Base-by-base conservation (phyloP, 2,113 vertebrate species). In the Prionailurus viverrinus region DNA sequence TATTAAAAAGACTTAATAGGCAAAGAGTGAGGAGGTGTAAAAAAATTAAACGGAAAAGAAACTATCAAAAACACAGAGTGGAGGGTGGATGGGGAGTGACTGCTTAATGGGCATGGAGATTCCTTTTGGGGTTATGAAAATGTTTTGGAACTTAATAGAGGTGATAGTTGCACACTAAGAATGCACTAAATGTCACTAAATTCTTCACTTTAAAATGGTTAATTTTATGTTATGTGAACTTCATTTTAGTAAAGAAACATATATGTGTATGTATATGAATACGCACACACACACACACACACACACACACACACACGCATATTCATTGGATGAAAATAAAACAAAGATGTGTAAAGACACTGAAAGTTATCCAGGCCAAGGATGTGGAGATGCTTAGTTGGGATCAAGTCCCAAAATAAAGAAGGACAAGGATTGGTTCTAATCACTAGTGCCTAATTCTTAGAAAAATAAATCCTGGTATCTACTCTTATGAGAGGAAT, bases 11-110 rank as follows among this genome's bases (percentile, higher is more conserved):
- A 1, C 48, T 89, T 91, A 93, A 41, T 7, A 39, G 36, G 11
- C 31, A 91, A 8, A 3, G 16, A 94, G 4, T 88, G 18, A 79
- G 96, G 12, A 94, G 12, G 2, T 65, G 12, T 79, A 15, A 86
- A 93, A 88, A 88, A 94, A 45, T 53, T 88, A 90, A 89, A 10
- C 45, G 61, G 61, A 94, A 95, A 93, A 66, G 16, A 39, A 65
- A 31, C 8, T n/a, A 82, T 78, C 4, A 41, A 84, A 97, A 96
- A 31, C 73, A 82, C 0, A 4, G 31, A 36, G 12, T 65, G 2
- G 21, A 85, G 6, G 23, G 55, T 55, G 1, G 14, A 27, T 78
- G 25, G 12, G 4, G 5, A 79, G 9, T 36, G 61, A 84, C 45
- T 45, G 2, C 29, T 65, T 53, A 19, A 36, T 45, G 10, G 11